Evolutionary conservation across 2,113 vertebrate genomes (phyloP).

Genomic region (Progne subis): DNA sequence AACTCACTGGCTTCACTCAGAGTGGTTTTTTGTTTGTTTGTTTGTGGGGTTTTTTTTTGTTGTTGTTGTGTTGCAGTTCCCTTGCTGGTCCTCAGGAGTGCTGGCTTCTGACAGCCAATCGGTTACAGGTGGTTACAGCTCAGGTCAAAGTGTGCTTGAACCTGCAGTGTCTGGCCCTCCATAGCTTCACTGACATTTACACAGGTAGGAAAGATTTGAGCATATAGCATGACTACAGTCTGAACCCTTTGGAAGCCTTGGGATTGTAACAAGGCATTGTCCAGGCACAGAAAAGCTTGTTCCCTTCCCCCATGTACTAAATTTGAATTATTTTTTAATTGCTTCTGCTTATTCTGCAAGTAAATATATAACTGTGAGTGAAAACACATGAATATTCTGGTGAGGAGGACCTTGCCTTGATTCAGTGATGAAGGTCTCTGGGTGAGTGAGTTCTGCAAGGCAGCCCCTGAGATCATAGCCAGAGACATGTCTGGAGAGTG

Average conservation of each 20-base stretch:
- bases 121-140: slow-evolving; percentile 87
- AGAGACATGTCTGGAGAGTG: neutral
- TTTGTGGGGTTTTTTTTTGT: too few relatives aligned
- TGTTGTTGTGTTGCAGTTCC: slow-evolving; percentile 75
- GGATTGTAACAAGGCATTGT: neutral
- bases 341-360: neutral
- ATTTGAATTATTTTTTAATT: neutral
- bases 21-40: neutral
- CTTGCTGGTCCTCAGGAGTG: slow-evolving; percentile 90
- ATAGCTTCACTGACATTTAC: slow-evolving; percentile 94
- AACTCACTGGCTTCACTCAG: neutral
- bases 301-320: neutral
- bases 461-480: neutral
- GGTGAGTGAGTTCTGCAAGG: neutral
- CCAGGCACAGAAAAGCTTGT: neutral
- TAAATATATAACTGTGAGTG: neutral
- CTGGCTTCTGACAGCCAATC: slow-evolving; percentile 90
- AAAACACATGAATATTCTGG: neutral
- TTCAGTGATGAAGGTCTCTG: neutral
- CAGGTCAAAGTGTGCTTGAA: slow-evolving; percentile 94
- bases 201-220: slow-evolving; percentile 79
- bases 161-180: slow-evolving; percentile 88
- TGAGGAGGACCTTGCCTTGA: neutral
- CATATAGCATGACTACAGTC: neutral
- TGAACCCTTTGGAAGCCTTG: neutral